These are phyloP conservation scores for Brachionus rotundiformis DNA, from an alignment of 1,140 invertebrate genomes.

Conservation along the genomic window DNA sequence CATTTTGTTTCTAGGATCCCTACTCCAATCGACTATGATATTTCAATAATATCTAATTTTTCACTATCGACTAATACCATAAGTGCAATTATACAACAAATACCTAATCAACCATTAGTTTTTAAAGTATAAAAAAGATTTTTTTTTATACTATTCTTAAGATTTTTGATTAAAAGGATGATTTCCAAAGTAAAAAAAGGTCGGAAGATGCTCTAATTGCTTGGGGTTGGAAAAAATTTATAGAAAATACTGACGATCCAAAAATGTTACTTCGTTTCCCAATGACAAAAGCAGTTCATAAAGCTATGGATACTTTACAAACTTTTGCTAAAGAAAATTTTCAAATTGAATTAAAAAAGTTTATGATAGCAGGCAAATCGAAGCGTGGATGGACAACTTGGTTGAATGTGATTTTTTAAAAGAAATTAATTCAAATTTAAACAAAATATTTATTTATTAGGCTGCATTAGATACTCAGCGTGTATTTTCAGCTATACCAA, in stretches of 20 bases:
- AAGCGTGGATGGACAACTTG: conserved; percentile 43
- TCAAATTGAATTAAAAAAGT: conserved; percentile 18
- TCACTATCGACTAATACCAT: conserved; percentile 55
- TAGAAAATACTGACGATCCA: conserved; percentile 32
- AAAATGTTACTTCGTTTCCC: not conserved
- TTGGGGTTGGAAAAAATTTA: conserved; percentile 56
- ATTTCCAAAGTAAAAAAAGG: not conserved
- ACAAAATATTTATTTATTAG: not conserved
- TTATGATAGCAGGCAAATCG: conserved; percentile 44
- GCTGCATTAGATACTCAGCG: conserved; percentile 39
- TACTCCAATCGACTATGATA: conserved; percentile 55
- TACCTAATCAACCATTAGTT: conserved; percentile 58
- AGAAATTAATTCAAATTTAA: no score
- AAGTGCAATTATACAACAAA: conserved; percentile 56
- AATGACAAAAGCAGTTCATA: conserved; percentile 55
- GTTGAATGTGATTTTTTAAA: not conserved
- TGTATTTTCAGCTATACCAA: conserved; percentile 41
- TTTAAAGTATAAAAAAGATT: conserved; percentile 54
- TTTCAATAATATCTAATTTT: conserved; percentile 55
- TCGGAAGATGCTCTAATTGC: conserved; percentile 57
- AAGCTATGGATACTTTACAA: conserved; percentile 57
- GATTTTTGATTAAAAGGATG: no score
- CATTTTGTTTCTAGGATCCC: no score
- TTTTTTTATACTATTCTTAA: no score
- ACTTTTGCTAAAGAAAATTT: not conserved